A percentile compares a stretch with the other conserved stretches of the same genome.
phyloP scores from a whole-genome alignment of 2,888 invertebrate genomes.

The Drosophila heteroneura region DNA sequence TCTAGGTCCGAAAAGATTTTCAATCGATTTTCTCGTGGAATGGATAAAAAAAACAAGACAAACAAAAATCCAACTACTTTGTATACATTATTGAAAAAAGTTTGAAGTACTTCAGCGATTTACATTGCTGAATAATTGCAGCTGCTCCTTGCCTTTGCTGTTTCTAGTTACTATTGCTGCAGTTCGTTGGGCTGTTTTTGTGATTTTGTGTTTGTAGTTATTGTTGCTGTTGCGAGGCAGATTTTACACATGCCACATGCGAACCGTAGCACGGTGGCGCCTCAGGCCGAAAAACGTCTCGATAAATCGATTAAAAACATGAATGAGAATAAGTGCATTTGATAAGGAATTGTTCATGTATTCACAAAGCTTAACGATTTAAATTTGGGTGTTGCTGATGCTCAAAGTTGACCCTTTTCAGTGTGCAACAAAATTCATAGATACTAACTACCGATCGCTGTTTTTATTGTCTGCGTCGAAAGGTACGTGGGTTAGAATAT shows the following conservation, averaged over 20 bases:
- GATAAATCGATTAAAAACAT: neutral
- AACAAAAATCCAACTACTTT: slow-evolving; percentile 40
- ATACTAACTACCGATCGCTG: neutral
- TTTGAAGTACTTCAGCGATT: slow-evolving; percentile 68
- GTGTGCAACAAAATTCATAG: neutral
- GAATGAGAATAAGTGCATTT: neutral
- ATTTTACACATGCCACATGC: slow-evolving; percentile 54
- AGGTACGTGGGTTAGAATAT: neutral
- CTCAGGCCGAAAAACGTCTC: neutral
- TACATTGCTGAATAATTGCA: slow-evolving; percentile 79
- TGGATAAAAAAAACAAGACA: slow-evolving; percentile 9
- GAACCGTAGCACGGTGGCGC: neutral
- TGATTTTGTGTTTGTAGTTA: slow-evolving; percentile 1
- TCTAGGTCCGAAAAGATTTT: slow-evolving; percentile 12
- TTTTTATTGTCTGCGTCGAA: neutral
- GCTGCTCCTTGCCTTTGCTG: slow-evolving; percentile 52
- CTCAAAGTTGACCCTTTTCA: neutral
- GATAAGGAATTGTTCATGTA: neutral
- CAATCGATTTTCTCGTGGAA: slow-evolving; percentile 9
- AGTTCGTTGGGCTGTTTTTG: neutral
- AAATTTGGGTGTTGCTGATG: neutral
- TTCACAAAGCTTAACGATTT: neutral
- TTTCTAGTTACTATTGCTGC: neutral
- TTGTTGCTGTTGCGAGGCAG: slow-evolving; percentile 33
- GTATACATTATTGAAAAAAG: slow-evolving; percentile 53